Base-by-base conservation (phyloP, 2,797 vertebrate genomes). In the Phrynocephalus forsythii region DNA sequence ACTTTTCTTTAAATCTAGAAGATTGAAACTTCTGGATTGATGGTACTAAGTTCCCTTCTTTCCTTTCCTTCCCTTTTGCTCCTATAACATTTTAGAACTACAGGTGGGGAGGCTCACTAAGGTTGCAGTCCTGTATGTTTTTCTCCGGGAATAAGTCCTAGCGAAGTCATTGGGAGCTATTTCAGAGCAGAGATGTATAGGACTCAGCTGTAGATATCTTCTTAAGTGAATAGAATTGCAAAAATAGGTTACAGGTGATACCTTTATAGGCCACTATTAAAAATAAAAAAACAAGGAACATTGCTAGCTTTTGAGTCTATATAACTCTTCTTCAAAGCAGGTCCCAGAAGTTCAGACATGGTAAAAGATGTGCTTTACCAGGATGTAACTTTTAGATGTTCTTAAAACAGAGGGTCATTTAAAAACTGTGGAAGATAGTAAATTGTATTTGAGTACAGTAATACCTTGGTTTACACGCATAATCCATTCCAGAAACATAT, bases 1-100 rank as follows among this genome's bases (percentile, higher is more conserved):
- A 95, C 91, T 95, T 95, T 95, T 94, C 93, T 95, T 94, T 94
- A 94, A 95, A 88, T 94, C 92, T 94, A 88, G 95, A 95, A 94
- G 92, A 48, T 11, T 87, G 73, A 87, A 87, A 86, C 93, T 95
- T 95, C 91, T 94, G 89, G 94, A 91, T 94, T 44, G 15, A 81
- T 93, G 18, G 44, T 86, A 80, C 2, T 84, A 78, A 5, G 3
- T 87, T 92, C n/a, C 69, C 76, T 88, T 93, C 90, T 92, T 94
- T 71, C 88, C 38, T 93, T 93, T 85, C 91, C 86, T 30, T 86
- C 38, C 87, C 83, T 90, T 5, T 91, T 75, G 77, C 67, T 93
- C 90, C 89, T 87, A 24, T 91, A 67, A 20, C 78, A 38, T 5
- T 38, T 33, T 86, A 71, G 83, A 75, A 18, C 84, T 89, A 88